Conservation (phyloP, 2,113 vertebrate species). For the Noctilio leporinus region DNA sequence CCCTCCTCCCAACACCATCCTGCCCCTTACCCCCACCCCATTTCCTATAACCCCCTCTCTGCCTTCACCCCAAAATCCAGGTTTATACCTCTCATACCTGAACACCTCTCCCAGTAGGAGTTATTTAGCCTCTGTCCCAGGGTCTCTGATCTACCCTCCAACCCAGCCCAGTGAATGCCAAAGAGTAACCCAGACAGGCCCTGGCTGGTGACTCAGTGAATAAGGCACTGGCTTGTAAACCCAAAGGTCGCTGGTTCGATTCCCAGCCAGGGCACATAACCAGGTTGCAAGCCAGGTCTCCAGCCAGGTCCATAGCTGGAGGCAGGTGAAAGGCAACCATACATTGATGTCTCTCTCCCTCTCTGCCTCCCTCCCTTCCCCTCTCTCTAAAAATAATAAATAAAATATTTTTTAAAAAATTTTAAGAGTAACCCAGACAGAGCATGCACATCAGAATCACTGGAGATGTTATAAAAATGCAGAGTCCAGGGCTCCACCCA, state of each 20-base stretch:
- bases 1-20: not conserved
- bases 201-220: no score
- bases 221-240: no score
- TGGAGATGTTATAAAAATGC: not conserved
- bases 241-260: no score
- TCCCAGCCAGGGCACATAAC: no score
- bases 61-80: not conserved
- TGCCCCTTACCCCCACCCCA: not conserved
- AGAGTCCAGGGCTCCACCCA: not conserved
- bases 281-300: no score
- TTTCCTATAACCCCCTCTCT: not conserved
- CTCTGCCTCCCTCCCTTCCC: no score
- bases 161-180: not conserved
- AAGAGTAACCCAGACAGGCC: not conserved
- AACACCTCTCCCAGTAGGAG: not conserved
- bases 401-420: no score
- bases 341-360: no score
- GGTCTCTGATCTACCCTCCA: not conserved
- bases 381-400: no score
- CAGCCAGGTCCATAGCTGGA: no score
- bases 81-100: not conserved
- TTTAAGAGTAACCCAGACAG: not conserved
- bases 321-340: no score
- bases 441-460: not conserved
- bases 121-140: not conserved